Conservation (phyloP, 2,797 vertebrate species). For the Neoniphon sammara region DNA sequence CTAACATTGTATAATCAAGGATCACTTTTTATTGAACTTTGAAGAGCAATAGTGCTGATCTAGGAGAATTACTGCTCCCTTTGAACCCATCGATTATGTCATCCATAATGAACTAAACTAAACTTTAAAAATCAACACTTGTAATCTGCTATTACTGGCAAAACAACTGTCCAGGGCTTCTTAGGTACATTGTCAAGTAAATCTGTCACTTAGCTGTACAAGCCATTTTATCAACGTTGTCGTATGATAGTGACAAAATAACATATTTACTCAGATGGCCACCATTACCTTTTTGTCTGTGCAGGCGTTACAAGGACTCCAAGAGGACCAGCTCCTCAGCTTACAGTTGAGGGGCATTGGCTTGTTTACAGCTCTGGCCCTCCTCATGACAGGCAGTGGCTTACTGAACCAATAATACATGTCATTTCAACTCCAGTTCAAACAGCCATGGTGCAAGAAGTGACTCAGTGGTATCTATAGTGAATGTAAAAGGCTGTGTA, state of each 20-base stretch:
- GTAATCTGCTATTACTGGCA: slow-evolving; percentile 11
- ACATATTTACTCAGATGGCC: neutral
- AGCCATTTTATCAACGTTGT: neutral
- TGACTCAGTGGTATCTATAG: slow-evolving; percentile 20
- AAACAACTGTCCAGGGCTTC: neutral
- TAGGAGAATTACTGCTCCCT: slow-evolving; percentile 4
- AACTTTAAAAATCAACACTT: neutral
- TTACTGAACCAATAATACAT: slow-evolving; percentile 5
- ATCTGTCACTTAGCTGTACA: too few species aligned
- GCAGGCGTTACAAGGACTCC: slow-evolving; percentile 90
- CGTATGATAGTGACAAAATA: neutral
- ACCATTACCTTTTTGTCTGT: slow-evolving; percentile 85
- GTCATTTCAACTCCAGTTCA: slow-evolving; percentile 13
- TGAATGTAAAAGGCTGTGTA: neutral
- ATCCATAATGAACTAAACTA: neutral
- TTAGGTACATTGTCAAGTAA: too few species aligned
- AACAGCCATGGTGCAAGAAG: neutral
- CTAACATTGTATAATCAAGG: neutral
- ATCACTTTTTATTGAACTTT: slow-evolving; percentile 9
- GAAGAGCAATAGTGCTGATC: slow-evolving; percentile 14
- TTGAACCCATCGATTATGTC: slow-evolving; percentile 27
- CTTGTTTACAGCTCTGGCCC: slow-evolving; percentile 57
- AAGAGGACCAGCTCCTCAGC: slow-evolving; percentile 87
- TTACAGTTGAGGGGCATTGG: slow-evolving; percentile 82
- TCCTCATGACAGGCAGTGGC: slow-evolving; percentile 40